Evolutionary conservation across 2,797 vertebrate genomes (phyloP).

Genomic region (Semotilus atromaculatus): DNA sequence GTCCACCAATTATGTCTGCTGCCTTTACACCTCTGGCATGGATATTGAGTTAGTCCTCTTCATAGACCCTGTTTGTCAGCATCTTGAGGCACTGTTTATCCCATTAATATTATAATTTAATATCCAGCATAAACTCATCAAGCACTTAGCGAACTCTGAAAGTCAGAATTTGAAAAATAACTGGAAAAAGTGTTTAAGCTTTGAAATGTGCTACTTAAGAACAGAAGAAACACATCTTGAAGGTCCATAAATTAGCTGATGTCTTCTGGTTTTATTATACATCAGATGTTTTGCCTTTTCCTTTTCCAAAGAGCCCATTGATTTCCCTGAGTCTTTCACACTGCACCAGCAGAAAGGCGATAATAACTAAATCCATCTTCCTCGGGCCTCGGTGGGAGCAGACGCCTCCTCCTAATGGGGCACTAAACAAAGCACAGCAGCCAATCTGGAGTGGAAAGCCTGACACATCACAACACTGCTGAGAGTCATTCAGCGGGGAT

Average conservation of each 20-base stretch:
- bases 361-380: constrained; percentile 52
- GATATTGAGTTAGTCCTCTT: constrained; percentile 20
- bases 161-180: neutral
- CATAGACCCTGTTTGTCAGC: constrained; percentile 3
- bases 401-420: constrained; percentile 41
- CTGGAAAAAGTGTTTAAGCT: neutral
- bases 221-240: neutral
- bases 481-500: neutral
- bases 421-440: constrained; percentile 34
- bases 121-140: neutral
- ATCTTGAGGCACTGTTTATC: neutral
- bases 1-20: constrained; percentile 9
- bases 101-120: neutral
- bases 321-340: constrained; percentile 40
- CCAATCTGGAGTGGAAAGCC: constrained; percentile 28
- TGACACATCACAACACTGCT: constrained; percentile 14
- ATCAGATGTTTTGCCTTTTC: constrained; percentile 33
- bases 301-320: constrained; percentile 46
- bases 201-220: neutral
- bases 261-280: constrained; percentile 38
- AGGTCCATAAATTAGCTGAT: constrained; percentile 16
- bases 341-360: constrained; percentile 28
- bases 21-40: neutral
- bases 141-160: neutral
- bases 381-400: constrained; percentile 36